Base-by-base conservation (phyloP, 1,140 invertebrate genomes). In the Pissodes strobi region DNA sequence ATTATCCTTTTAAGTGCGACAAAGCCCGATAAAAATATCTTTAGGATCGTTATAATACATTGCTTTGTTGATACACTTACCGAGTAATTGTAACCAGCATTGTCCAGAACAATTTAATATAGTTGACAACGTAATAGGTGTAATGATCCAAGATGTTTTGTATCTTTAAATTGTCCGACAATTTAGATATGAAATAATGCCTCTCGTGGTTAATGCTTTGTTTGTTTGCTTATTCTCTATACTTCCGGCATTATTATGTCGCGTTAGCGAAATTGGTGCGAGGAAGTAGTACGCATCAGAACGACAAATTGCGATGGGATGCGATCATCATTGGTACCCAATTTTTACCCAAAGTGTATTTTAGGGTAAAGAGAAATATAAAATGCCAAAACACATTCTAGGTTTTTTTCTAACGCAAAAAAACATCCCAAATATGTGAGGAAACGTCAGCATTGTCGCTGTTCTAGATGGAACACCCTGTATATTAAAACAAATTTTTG, bases 11-110 rank as follows among this genome's bases (percentile, higher is more conserved):
- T n/a, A 41, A 41, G 19, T 3, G 37, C 22, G 12, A 37, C 51
- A 53, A 37, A 23, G 10, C 8, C n/a, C 30, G 27, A 22, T 41
- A 41, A 23, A n/a, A n/a, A n/a, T n/a, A n/a, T 57, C 55, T 57
- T 39, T 45, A 57, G 55, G 38, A 57, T 43, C 41, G 41, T 57
- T 57, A 57, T 30, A 25, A 8, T 57, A 39, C 52, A 57, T 57
- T 57, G 55, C 41, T 57, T 57, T 57, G 55, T 57, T 57, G 55
- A 56, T 56, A 56, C 52, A 56, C 52, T 56, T 56, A 56, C 27
- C 13, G 12, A 37, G 22, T 27, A 57, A 57, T 57, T 57, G 55
- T 57, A 57, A 57, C 55, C 55, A 57, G 39, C 55, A 57, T 57
- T 57, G 55, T 57, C 55, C 22, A 57, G 55, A 43, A 22, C 55